Conservation (phyloP, 2,113 vertebrate genomes). For the Orycteropus afer region DNA sequence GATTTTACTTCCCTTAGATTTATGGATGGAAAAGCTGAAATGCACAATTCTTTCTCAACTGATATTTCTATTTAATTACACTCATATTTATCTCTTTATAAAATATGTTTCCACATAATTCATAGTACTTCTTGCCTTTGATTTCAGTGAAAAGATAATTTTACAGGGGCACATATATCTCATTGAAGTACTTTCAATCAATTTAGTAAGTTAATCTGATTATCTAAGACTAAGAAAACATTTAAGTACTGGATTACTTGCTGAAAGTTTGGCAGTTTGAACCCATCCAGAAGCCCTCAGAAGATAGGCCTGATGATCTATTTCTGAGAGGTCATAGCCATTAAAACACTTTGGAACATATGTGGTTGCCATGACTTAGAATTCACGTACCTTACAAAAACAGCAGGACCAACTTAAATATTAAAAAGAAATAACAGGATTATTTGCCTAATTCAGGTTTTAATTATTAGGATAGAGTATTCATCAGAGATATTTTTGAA, state of each 20-base stretch:
- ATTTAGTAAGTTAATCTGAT: background rate
- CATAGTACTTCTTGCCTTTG: background rate
- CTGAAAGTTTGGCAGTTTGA: background rate
- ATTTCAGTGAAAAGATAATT: background rate
- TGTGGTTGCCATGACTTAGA: background rate
- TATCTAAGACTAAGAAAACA: background rate
- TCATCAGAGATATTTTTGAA: constrained; percentile 39
- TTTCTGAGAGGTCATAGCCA: background rate
- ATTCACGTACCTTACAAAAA: background rate
- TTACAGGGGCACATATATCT: background rate
- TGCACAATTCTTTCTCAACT: background rate
- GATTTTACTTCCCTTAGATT: background rate
- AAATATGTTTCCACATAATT: background rate
- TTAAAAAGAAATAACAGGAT: background rate
- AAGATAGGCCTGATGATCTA: background rate
- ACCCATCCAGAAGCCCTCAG: background rate
- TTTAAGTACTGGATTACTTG: background rate
- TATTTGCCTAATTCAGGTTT: background rate
- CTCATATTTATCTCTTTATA: background rate
- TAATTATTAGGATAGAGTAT: background rate
- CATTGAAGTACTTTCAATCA: background rate
- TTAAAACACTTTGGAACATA: background rate
- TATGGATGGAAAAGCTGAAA: background rate
- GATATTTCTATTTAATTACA: background rate
- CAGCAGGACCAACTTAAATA: background rate